phyloP scores from a whole-genome alignment of 2,797 vertebrate species.

The Pangasius sanitwongsei region DNA sequence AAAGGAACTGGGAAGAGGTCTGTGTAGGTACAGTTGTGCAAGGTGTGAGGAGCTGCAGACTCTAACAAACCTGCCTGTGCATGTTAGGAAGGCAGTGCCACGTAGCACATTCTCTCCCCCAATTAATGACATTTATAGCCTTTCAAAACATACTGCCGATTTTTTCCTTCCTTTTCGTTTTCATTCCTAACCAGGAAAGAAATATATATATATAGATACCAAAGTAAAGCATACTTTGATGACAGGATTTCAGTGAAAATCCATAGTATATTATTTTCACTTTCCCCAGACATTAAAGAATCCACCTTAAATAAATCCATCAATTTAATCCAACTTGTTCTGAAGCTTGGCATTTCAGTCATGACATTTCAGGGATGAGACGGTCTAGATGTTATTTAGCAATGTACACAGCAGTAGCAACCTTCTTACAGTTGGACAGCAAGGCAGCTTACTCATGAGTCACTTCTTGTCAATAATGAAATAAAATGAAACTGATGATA shows the following conservation, averaged over 20 bases:
- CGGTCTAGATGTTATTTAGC: not conserved
- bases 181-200: slow-evolving; percentile 16
- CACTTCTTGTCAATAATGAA: not conserved
- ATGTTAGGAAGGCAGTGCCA: slow-evolving; percentile 36
- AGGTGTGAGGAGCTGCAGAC: not conserved
- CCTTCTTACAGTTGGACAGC: not conserved
- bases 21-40: slow-evolving; percentile 40
- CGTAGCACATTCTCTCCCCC: not conserved
- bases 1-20: not conserved
- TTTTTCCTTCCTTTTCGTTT: slow-evolving; percentile 25
- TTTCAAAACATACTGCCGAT: slow-evolving; percentile 40
- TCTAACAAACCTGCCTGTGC: slow-evolving; percentile 39
- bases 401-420: not conserved
- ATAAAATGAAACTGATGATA: not conserved
- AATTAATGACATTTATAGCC: slow-evolving; percentile 38
- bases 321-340: not conserved
- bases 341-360: slow-evolving; percentile 16
- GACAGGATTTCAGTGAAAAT: not conserved
- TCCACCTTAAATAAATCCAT: not conserved
- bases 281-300: not conserved
- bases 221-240: not conserved
- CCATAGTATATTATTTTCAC: not conserved
- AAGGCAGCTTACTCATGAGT: not conserved
- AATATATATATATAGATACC: not conserved
- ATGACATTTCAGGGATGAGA: slow-evolving; percentile 21